phyloP scores from a whole-genome alignment of 2,113 vertebrate genomes.

The Dipodomys ordii region DNA sequence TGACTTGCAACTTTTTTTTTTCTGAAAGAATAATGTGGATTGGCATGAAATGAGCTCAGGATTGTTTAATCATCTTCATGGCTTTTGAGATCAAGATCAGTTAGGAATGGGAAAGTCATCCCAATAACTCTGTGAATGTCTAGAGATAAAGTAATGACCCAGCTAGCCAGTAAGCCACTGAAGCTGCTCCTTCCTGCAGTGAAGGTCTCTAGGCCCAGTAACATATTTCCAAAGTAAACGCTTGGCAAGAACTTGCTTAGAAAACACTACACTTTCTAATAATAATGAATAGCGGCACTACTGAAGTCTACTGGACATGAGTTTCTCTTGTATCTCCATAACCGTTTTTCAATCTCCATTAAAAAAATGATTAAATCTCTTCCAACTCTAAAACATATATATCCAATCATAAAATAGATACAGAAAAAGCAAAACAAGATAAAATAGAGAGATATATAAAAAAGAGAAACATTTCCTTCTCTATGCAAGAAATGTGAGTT shows the following conservation, averaged over 20 bases:
- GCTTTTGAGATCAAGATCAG: not conserved
- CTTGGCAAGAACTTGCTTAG: no score
- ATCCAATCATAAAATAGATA: not conserved
- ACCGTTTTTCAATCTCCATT: not conserved
- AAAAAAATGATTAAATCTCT: not conserved
- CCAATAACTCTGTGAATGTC: not conserved
- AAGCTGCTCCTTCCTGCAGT: not conserved
- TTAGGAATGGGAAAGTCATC: not conserved
- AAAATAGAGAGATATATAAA: no score
- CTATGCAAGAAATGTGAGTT: no score
- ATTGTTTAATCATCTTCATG: not conserved
- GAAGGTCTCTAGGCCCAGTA: not conserved
- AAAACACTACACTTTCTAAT: no score
- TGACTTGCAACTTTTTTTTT: no score
- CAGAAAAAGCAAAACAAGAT: not conserved
- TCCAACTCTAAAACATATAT: not conserved
- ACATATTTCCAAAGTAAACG: no score
- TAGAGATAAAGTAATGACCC: not conserved
- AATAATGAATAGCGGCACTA: no score
- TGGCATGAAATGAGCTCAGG: not conserved
- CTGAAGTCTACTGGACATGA: no score
- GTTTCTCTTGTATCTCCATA: not conserved
- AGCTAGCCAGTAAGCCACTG: not conserved
- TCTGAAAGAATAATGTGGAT: not conserved
- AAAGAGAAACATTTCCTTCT: no score